Evolutionary conservation across 2,797 vertebrate genomes (phyloP).

Genomic region (Anableps anableps): DNA sequence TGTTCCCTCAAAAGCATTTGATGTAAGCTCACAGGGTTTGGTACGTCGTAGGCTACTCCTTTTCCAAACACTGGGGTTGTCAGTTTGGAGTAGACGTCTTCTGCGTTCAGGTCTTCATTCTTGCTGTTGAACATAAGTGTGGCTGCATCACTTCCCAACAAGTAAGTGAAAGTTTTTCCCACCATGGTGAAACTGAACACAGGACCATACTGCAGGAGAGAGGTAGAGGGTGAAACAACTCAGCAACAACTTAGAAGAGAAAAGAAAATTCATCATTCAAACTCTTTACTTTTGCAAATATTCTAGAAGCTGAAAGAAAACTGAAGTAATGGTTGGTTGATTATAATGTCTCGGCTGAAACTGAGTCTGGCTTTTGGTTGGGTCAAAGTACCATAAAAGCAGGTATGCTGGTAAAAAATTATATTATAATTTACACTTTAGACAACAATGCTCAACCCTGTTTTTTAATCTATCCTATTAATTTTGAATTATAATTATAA

Average conservation of each 20-base stretch:
- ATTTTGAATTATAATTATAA: neutral
- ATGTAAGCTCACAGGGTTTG: conserved; percentile 85
- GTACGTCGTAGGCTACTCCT: conserved; percentile 95
- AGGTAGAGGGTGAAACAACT: conserved; percentile 1
- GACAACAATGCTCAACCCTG: too few species aligned
- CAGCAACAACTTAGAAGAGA: too few species aligned
- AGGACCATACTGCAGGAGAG: conserved; percentile 88
- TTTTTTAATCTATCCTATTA: too few species aligned
- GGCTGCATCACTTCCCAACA: conserved; percentile 94
- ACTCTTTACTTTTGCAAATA: neutral
- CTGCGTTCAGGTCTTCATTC: conserved; percentile 96
- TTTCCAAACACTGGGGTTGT: conserved; percentile 97
- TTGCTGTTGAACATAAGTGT: conserved; percentile 96
- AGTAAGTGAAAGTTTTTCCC: conserved; percentile 95
- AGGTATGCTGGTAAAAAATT: neutral
- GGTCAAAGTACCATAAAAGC: neutral
- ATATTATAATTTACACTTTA: too few species aligned
- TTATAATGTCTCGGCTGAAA: neutral
- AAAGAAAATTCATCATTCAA: neutral
- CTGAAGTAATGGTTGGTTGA: neutral
- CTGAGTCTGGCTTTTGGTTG: neutral
- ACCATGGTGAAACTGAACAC: conserved; percentile 99
- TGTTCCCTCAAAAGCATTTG: neutral
- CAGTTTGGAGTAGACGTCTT: conserved; percentile 93
- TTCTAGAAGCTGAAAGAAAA: neutral